phyloP scores from a whole-genome alignment of 2,888 invertebrate species.

The Rapana venosa region DNA sequence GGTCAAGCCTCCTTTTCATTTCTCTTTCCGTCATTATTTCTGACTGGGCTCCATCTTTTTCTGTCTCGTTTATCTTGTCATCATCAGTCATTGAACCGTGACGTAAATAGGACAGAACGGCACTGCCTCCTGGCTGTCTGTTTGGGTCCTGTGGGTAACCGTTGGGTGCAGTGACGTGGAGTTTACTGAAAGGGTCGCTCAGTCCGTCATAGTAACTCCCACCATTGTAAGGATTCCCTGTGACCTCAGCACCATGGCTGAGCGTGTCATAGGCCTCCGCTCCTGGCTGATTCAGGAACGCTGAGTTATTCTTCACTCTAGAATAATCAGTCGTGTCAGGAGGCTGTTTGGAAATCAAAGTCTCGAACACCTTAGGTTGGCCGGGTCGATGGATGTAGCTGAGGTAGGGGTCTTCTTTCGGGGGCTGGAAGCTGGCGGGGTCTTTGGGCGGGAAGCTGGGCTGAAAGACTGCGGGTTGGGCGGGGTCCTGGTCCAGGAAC shows the following conservation, averaged over 20 bases:
- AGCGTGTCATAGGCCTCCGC: neutral
- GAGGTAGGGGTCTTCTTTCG: neutral
- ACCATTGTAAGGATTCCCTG: neutral
- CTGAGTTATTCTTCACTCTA: neutral
- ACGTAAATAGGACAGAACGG: neutral
- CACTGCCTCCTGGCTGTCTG: neutral
- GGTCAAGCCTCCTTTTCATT: too few relatives aligned
- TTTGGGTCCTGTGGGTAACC: neutral
- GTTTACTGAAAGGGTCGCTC: constrained; percentile 13
- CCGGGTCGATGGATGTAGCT: neutral
- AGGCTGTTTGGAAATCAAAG: neutral
- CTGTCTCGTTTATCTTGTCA: constrained; percentile 27
- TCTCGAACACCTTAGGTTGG: neutral
- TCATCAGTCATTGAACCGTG: constrained; percentile 29
- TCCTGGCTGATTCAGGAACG: neutral
- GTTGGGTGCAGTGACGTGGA: neutral
- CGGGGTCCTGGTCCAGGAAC: neutral
- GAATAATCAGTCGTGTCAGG: neutral
- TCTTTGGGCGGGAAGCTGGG: neutral
- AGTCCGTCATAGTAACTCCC: neutral
- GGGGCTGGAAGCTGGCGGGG: neutral
- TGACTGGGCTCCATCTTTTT: neutral
- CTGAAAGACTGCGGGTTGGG: neutral
- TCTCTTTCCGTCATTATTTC: neutral
- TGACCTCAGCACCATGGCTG: neutral